These are phyloP conservation scores for Phortica magna DNA, from an alignment of 2,888 invertebrate species.

Conservation along the genomic window DNA sequence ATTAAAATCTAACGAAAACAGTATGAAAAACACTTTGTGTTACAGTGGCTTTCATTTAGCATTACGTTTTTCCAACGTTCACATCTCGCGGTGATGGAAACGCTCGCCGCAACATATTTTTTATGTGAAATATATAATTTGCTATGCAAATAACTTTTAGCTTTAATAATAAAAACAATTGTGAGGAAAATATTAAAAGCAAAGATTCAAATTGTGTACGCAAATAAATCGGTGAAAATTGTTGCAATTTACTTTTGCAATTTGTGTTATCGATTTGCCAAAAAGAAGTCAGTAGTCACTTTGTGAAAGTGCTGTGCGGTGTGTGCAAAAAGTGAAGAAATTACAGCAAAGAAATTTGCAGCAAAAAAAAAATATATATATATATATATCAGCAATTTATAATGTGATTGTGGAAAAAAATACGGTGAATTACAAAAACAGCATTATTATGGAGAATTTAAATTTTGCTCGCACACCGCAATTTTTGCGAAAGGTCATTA, in stretches of 20 bases:
- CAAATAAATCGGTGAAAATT: neutral
- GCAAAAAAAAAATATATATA: neutral
- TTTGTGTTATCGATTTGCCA: conserved; percentile 1
- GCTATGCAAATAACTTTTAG: no score
- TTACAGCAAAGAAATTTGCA: neutral
- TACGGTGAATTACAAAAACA: conserved; percentile 6
- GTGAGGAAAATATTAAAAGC: neutral
- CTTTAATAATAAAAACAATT: neutral
- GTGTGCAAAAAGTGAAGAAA: neutral
- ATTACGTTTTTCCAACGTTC: neutral
- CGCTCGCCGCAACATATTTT: neutral
- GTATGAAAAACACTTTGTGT: conserved; percentile 26
- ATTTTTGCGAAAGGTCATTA: conserved; percentile 76
- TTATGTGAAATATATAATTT: no score
- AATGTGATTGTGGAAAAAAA: conserved; percentile 1
- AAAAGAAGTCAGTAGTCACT: neutral
- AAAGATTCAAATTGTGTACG: neutral
- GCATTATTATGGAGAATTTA: conserved; percentile 74
- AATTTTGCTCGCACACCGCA: conserved; percentile 76
- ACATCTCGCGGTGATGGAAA: neutral
- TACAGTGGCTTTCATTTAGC: neutral
- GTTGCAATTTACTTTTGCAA: neutral
- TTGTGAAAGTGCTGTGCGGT: neutral
- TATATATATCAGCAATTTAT: neutral
- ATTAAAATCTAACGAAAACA: conserved; percentile 65